Base-by-base conservation (phyloP, 2,888 invertebrate species). In the Apeira syringaria region DNA sequence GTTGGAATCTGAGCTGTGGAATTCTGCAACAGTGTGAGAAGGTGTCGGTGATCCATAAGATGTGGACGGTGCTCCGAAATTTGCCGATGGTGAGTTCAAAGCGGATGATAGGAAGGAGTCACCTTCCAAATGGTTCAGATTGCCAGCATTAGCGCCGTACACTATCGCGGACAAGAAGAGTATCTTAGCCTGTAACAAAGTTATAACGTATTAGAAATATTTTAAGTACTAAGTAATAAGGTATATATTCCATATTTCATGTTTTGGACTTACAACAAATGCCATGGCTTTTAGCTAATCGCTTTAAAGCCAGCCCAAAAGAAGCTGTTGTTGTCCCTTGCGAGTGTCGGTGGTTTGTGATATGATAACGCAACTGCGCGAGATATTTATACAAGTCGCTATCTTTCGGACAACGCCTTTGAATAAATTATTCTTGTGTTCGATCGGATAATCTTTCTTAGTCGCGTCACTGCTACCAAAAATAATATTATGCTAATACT, bases 261-360 rank as follows among this genome's bases (percentile, higher is more conserved):
- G 11, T 54, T 37, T 54, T 41, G 18, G 61, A 89, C 89, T 89
- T 83, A 89, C 89, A 80, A 84, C 67, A 74, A 83, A 87, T 68
- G 84, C 83, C 88, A 89, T 89, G 88, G 88, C 89, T 88, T 61
- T 74, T 86, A 89, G 89, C 89, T 89, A 89, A 86, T 60, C 89
- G 89, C 88, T 76, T 68, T 59, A 47, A 72, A 86, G 85, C 88
- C 88, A 79, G 74, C 74, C 64, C 53, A 73, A 62, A 60, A 59
- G 53, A 73, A 68, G 62, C 61, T 68, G 83, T 76, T 86, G 88
- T 81, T 84, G 64, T 71, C 79, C 74, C 77, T 80, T 71, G 74
- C 66, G 78, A 83, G 78, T 74, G 67, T 74, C 59, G 75, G 60
- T 70, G 66, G 79, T 70, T 74, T 86, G 69, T 89, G 89, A 68